Evolutionary conservation across 2,113 vertebrate genomes (phyloP).

Genomic region (Dendropsophus ebraccatus): DNA sequence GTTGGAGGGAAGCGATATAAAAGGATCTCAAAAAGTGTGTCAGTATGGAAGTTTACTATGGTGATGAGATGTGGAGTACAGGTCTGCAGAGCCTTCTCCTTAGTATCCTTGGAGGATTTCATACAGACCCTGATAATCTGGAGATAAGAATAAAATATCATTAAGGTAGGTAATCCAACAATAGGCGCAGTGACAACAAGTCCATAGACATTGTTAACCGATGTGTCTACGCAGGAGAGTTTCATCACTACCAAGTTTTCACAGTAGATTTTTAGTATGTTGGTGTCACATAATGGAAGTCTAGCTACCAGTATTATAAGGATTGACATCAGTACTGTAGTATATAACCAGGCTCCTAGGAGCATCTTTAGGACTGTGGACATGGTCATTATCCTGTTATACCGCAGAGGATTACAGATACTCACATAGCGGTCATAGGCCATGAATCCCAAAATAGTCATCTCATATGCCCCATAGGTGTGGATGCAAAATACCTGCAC

Average conservation of each 20-base stretch:
- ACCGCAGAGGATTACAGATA: constrained; percentile 29
- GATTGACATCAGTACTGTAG: not conserved
- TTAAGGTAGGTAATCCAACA: not conserved
- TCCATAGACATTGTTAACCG: not conserved
- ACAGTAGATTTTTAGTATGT: constrained; percentile 23
- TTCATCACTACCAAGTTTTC: constrained; percentile 8
- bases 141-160: not conserved
- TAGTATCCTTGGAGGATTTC: not conserved
- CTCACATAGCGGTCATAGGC: constrained; percentile 26
- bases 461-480: constrained; percentile 3
- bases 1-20: not conserved
- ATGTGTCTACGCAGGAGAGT: constrained; percentile 30
- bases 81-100: constrained; percentile 20
- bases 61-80: constrained; percentile 30
- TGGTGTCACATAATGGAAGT: not conserved
- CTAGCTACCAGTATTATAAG: not conserved
- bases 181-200: not conserved
- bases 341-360: not conserved
- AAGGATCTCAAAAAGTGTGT: constrained; percentile 13
- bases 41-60: not conserved
- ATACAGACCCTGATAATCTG: constrained; percentile 6
- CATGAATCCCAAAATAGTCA: not conserved
- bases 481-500: not conserved
- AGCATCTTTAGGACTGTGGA: not conserved
- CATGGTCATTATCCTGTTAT: constrained; percentile 2